Conservation (phyloP, 2,888 invertebrate species). For the Standfussiana lucernea region DNA sequence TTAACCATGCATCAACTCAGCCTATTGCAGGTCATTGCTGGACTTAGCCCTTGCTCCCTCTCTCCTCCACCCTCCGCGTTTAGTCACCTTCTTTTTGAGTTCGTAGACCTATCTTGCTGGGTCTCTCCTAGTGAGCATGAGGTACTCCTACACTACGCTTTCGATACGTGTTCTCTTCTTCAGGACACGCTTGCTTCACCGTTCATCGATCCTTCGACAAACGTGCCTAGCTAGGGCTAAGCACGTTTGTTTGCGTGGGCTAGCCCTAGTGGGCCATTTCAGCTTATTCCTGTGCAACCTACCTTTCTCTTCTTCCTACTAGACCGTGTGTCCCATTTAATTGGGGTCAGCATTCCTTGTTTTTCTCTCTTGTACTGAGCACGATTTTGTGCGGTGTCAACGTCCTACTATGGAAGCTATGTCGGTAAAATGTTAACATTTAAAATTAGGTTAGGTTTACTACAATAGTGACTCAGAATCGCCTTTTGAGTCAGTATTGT, state of each 20-base stretch:
- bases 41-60: not conserved
- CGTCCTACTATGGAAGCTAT: not conserved
- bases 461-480: conserved; percentile 11
- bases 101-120: not conserved
- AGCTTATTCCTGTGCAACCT: not conserved
- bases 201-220: not conserved
- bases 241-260: too few species aligned
- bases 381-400: not conserved
- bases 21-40: not conserved
- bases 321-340: too few species aligned
- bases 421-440: conserved; percentile 1
- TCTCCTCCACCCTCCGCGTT: not conserved
- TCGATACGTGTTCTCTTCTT: not conserved
- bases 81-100: not conserved
- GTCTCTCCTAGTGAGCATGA: not conserved
- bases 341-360: not conserved
- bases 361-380: not conserved
- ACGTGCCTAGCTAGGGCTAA: not conserved
- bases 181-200: not conserved
- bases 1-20: not conserved
- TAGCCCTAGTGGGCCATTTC: too few species aligned
- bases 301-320: not conserved
- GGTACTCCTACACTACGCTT: not conserved
- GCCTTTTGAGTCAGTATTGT: conserved; percentile 30
- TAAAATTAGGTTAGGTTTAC: conserved; percentile 22